Evolutionary conservation across 2,113 vertebrate genomes (phyloP).

Genomic region (Poecile atricapillus): DNA sequence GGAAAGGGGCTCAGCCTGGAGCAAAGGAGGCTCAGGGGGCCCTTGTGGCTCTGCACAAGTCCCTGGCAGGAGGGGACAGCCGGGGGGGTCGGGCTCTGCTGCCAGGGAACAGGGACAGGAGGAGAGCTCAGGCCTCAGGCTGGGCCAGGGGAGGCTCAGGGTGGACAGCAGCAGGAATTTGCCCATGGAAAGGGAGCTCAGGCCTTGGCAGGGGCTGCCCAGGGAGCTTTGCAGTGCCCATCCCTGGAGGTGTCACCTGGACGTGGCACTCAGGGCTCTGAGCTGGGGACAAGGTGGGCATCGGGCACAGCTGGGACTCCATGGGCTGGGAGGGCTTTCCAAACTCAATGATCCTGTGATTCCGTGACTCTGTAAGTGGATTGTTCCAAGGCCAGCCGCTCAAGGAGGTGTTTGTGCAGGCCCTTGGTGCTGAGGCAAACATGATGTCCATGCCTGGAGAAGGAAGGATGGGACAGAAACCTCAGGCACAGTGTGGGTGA

Average conservation of each 20-base stretch:
- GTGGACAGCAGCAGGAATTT: not conserved
- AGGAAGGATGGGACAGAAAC: not conserved
- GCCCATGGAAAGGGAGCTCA: not conserved
- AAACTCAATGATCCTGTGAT: fast-evolving
- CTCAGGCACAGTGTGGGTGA: too few species aligned
- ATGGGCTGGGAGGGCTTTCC: fast-evolving
- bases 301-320: fast-evolving
- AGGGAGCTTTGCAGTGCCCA: not conserved
- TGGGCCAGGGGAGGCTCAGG: not conserved
- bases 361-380: not conserved
- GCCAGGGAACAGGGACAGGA: not conserved
- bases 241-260: not conserved
- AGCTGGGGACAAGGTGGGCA: not conserved
- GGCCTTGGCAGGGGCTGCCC: not conserved
- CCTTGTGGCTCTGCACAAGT: not conserved
- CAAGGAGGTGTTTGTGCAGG: not conserved
- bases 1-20: not conserved
- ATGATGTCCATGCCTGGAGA: not conserved
- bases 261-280: not conserved
- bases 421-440: not conserved
- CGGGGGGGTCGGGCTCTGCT: not conserved
- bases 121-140: not conserved
- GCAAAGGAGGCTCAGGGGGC: not conserved
- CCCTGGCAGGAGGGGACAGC: not conserved
- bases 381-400: fast-evolving